Evolutionary conservation across 2,888 invertebrate species (phyloP), one percentile per base, ranked within the genome.

Genomic region (Agrenia bidenticulata): DNA sequence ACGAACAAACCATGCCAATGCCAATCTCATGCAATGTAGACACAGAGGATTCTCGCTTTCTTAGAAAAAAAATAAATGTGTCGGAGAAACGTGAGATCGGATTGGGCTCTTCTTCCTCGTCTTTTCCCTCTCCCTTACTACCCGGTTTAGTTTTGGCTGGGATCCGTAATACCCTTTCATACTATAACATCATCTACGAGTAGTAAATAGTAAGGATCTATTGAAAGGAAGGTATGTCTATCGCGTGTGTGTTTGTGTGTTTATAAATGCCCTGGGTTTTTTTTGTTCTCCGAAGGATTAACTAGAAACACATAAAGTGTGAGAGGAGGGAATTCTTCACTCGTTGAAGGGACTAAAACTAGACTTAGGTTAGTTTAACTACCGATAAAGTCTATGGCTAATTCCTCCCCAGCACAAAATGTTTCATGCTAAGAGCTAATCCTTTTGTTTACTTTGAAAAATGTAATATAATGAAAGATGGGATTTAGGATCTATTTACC

Each of bases 401-500:
- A 55, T 55, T 55, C 55, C 24, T 51, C 45, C 2, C 5, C 19
- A 45, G 39, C 45, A 55, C 4, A 55, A 27, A 55, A 7, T 27
- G 55, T 5, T 45, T 45, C 45, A 45, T 45, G 51, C 51, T 51
- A 51, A 51, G 51, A 24, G 26, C 27, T 45, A 58, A 58, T 58
- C 58, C 58, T 45, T 58, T 58, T 58, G 58, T 58, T 58, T 58
- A 5, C 49, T 26, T 15, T 42, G 21, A 58, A 58, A 58, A 58
- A 58, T 58, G 45, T 26, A 58, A 45, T 58, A 49, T 58, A 58
- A 58, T 45, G 42, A 45, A 57, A 58, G 58, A 58, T 41, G 27
- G 58, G 58, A 58, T 58, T 58, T 58, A 17, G 27, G 49, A 58
- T 58, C 23, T 58, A 41, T 57, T 41, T 37, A n/a, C 57, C 4